A percentile compares a stretch with the other conserved stretches of the same genome.
phyloP scores from a whole-genome alignment of 1,140 invertebrate species.

The Hylaeus anthracinus region DNA sequence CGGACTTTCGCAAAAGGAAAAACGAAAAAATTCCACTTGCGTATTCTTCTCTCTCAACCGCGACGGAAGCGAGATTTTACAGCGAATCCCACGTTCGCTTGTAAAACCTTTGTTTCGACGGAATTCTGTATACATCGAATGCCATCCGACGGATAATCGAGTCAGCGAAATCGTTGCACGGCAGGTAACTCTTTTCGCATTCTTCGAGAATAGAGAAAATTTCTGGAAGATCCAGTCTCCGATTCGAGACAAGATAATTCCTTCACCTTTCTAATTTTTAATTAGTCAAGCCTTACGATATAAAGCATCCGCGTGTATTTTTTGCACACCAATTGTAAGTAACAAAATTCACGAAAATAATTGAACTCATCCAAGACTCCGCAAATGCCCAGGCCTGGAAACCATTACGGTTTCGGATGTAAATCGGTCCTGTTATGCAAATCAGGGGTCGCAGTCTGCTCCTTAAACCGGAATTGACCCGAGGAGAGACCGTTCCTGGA shows the following conservation, averaged over 20 bases:
- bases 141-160: neutral
- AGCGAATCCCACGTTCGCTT: neutral
- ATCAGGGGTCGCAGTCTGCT: neutral
- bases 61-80: slow-evolving; percentile 17
- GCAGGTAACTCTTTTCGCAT: too few species aligned
- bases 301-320: too few species aligned
- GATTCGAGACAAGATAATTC: neutral
- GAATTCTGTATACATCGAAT: neutral
- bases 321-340: too few species aligned
- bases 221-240: too few species aligned
- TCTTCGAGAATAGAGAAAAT: too few species aligned
- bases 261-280: too few species aligned
- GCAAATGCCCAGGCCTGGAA: neutral
- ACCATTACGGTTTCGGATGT: neutral
- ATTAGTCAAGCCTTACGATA: too few species aligned
- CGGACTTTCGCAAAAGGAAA: slow-evolving; percentile 22
- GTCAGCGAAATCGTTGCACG: too few species aligned
- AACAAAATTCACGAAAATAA: too few species aligned
- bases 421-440: slow-evolving; percentile 7
- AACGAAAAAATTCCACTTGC: slow-evolving; percentile 38
- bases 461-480: slow-evolving; percentile 34
- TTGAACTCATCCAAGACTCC: too few species aligned
- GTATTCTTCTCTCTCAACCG: neutral
- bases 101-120: slow-evolving; percentile 5
- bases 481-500: slow-evolving; percentile 6